Conservation (phyloP, 2,113 vertebrate species). For the Anhinga rufa region DNA sequence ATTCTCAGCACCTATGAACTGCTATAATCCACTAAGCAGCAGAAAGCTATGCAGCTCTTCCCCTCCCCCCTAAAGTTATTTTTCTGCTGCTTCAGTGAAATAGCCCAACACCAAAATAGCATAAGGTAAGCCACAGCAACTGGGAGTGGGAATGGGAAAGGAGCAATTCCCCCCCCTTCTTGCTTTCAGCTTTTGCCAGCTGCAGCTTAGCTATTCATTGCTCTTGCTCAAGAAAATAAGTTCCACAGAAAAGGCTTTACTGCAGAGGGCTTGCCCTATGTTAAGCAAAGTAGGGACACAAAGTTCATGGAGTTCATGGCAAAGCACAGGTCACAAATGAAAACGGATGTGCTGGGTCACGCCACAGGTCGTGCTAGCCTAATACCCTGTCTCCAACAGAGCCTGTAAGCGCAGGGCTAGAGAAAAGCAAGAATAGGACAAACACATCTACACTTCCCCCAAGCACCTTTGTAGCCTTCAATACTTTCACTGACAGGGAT, state of each 20-base stretch:
- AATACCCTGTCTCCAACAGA: neutral
- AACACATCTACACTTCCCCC: neutral
- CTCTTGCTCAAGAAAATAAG: neutral
- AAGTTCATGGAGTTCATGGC: neutral
- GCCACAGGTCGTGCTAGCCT: neutral
- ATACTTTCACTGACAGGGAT: neutral
- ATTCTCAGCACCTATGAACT: neutral
- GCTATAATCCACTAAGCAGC: neutral
- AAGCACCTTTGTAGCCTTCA: neutral
- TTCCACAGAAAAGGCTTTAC: neutral
- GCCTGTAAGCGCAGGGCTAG: neutral
- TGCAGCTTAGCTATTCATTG: constrained; percentile 5
- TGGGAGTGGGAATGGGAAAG: neutral
- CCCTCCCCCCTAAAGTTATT: neutral
- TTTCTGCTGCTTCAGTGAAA: constrained; percentile 30
- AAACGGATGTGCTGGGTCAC: neutral
- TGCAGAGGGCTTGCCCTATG: neutral
- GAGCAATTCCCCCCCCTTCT: neutral
- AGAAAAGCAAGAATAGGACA: neutral
- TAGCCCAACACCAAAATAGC: neutral
- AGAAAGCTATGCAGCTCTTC: neutral
- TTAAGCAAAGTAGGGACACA: neutral
- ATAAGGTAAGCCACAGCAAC: neutral
- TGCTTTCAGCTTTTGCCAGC: neutral
- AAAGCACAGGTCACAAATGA: neutral